Base-by-base conservation (phyloP, 2,888 invertebrate species). In the Eulithis prunata region DNA sequence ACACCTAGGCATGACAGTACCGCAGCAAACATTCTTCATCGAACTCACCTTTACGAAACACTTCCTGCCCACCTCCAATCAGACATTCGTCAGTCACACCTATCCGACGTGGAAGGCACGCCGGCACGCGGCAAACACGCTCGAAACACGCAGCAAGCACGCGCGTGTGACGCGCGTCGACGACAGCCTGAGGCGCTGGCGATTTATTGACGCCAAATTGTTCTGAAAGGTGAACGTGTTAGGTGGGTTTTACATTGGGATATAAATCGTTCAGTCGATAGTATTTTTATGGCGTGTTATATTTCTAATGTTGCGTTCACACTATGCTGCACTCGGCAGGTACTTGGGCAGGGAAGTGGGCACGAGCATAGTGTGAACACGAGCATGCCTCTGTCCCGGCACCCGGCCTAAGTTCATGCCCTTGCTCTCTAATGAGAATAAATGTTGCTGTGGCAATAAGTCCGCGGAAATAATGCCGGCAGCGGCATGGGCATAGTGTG, bases 141-240 rank as follows among this genome's bases (percentile, higher is more conserved):
- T 59, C 64, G 75, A 72, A 65, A 74, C 70, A 76, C 78, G 78
- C 78, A 5, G 66, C 63, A 57, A 56, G 57, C 60, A 62, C 68
- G 70, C 64, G 61, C 65, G 71, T 61, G 73, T 71, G 71, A 66
- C 70, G 75, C 74, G 75, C 76, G 75, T 69, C 80, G 85, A 80
- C 82, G 86, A 86, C 87, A 86, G 82, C 74, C 58, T 74, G 74
- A 82, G 79, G 80, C 82, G 83, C 75, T 77, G 81, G 73, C 83
- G 82, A 87, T 86, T 90, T 88, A 89, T 88, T 73, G 81, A 78
- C 74, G 77, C 76, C 79, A 83, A 85, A 87, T 88, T 84, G 84
- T 85, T 86, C 78, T 72, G 73, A 89, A 89, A 89, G 88, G 90
- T 90, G 88, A 90, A 74, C 75, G 74, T 80, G 84, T 81, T 78